Evolutionary conservation across 2,888 invertebrate species (phyloP).

Genomic region (Galerucella calmariensis): DNA sequence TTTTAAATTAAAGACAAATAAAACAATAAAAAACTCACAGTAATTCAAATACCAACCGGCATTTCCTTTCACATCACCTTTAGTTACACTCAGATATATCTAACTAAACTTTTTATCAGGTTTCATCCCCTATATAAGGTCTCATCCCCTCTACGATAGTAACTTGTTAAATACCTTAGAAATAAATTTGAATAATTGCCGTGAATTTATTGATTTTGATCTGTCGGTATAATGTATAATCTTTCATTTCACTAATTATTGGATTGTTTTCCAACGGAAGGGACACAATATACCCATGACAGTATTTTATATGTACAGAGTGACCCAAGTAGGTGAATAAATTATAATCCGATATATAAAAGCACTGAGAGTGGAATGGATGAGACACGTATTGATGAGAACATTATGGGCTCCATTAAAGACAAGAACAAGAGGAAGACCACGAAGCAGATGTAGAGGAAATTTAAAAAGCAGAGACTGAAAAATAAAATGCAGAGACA

Average conservation of each 20-base stretch:
- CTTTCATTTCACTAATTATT: neutral
- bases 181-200: constrained; percentile 54
- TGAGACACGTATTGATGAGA: too few species aligned
- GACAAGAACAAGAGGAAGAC: too few species aligned
- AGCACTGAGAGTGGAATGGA: too few species aligned
- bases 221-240: neutral
- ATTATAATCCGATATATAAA: too few species aligned
- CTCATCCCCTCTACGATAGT: constrained; percentile 53
- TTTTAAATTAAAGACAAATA: neutral
- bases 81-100: constrained; percentile 38
- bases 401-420: too few species aligned
- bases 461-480: too few species aligned
- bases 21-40: constrained; percentile 11
- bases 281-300: too few species aligned
- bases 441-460: too few species aligned
- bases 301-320: neutral
- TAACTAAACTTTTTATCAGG: constrained; percentile 56
- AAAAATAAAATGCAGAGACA: too few species aligned
- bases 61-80: constrained; percentile 16
- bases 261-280: neutral
- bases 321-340: neutral
- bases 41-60: constrained; percentile 6
- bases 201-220: constrained; percentile 49
- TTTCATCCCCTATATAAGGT: constrained; percentile 61
- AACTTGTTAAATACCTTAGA: constrained; percentile 37